Conservation (phyloP, 2,888 invertebrate species). For the Trachelus iudaicus region DNA sequence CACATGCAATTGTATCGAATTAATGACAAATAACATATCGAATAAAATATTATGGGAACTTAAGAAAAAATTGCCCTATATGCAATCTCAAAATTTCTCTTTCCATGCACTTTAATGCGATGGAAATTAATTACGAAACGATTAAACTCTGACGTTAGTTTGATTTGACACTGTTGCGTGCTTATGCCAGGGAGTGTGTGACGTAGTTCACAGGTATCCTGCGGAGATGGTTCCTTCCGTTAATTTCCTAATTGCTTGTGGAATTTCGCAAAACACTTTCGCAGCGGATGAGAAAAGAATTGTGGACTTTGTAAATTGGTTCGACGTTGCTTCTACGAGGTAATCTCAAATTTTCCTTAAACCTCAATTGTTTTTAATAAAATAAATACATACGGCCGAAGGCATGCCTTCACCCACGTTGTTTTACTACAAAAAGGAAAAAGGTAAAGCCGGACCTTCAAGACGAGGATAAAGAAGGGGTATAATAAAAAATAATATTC, state of each 20-base stretch:
- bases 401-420: not conserved
- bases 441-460: not conserved
- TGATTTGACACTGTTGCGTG: constrained; percentile 39
- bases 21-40: not conserved
- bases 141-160: constrained; percentile 58
- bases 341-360: too few species aligned
- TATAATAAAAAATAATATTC: not conserved
- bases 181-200: not conserved
- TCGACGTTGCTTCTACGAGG: not conserved
- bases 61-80: not conserved
- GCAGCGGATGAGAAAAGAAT: not conserved
- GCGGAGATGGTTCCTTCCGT: not conserved
- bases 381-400: not conserved
- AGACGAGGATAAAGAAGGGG: not conserved
- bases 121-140: constrained; percentile 59
- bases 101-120: not conserved
- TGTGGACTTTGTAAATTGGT: not conserved
- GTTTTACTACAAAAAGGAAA: not conserved
- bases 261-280: not conserved
- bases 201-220: not conserved
- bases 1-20: not conserved
- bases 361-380: too few species aligned
- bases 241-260: not conserved
- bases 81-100: not conserved
- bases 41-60: not conserved